Evolutionary conservation across 2,113 vertebrate species (phyloP).

Genomic region (Willisornis vidua): DNA sequence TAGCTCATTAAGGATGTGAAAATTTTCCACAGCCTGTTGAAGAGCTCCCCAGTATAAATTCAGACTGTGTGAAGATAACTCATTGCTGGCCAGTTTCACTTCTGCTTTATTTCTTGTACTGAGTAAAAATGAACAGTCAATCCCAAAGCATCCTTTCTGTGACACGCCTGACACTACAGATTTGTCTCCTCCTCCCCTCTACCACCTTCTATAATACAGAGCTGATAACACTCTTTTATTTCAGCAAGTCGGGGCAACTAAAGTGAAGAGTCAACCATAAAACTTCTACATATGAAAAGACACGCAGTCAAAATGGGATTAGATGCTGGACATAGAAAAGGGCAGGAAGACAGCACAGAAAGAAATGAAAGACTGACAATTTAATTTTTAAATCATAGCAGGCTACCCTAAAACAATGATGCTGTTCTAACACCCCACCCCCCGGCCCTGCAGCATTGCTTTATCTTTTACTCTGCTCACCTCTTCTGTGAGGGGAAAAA

Average conservation of each 20-base stretch:
- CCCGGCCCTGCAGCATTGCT: not conserved
- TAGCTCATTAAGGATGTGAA: not conserved
- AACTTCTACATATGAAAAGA: not conserved
- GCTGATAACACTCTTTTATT: rapidly evolving
- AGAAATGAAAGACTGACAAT: not conserved
- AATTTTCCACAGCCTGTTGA: not conserved
- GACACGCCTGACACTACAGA: not conserved
- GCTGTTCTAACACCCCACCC: not conserved
- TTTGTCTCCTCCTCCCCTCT: not conserved
- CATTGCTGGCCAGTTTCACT: not conserved
- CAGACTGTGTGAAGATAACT: not conserved
- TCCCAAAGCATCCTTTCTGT: not conserved
- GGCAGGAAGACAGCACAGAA: not conserved
- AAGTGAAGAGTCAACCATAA: not conserved
- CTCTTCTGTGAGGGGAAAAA: not conserved
- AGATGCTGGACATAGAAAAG: not conserved
- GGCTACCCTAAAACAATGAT: not conserved
- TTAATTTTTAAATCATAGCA: not conserved
- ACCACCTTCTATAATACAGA: not conserved
- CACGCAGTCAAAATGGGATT: not conserved
- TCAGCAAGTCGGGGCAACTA: not conserved
- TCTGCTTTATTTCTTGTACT: not conserved
- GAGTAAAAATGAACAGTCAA: not conserved
- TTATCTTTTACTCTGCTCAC: not conserved
- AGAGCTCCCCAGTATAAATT: not conserved